Percentiles rank a stretch among this genome's conserved stretches.
Evolutionary conservation across 2,888 invertebrate genomes (phyloP).

Genomic region (Coelopa pilipes): DNA sequence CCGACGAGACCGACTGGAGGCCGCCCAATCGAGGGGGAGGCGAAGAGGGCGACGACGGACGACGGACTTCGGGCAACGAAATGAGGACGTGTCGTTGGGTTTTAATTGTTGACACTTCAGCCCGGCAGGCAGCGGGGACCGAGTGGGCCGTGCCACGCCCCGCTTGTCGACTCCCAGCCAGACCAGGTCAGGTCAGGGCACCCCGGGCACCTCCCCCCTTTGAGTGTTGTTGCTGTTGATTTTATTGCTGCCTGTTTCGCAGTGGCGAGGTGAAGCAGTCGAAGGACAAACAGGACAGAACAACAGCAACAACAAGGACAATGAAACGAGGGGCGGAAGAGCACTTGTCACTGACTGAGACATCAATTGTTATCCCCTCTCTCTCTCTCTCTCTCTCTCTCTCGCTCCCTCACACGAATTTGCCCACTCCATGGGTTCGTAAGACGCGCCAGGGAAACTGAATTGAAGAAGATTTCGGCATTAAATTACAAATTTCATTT

Average conservation of each 20-base stretch:
- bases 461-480: neutral
- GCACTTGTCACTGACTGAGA: too few relatives aligned
- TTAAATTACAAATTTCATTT: conserved; percentile 1
- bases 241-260: conserved; percentile 1
- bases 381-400: too few relatives aligned
- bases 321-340: too few relatives aligned
- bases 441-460: too few relatives aligned
- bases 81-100: conserved; percentile 53
- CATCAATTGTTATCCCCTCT: too few relatives aligned
- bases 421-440: too few relatives aligned
- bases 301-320: too few relatives aligned
- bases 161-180: neutral
- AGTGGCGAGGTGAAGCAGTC: neutral
- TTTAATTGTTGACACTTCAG: conserved; percentile 50
- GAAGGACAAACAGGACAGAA: neutral
- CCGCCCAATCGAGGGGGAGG: neutral
- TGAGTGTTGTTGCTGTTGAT: neutral
- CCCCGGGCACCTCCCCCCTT: neutral
- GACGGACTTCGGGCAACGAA: conserved; percentile 38
- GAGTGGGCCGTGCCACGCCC: conserved; percentile 10
- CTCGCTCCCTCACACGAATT: too few relatives aligned
- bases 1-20: too few relatives aligned
- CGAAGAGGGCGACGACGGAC: neutral
- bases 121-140: neutral
- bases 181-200: neutral